phyloP scores from a whole-genome alignment of 1,140 invertebrate species.

The Pomacea maculata region DNA sequence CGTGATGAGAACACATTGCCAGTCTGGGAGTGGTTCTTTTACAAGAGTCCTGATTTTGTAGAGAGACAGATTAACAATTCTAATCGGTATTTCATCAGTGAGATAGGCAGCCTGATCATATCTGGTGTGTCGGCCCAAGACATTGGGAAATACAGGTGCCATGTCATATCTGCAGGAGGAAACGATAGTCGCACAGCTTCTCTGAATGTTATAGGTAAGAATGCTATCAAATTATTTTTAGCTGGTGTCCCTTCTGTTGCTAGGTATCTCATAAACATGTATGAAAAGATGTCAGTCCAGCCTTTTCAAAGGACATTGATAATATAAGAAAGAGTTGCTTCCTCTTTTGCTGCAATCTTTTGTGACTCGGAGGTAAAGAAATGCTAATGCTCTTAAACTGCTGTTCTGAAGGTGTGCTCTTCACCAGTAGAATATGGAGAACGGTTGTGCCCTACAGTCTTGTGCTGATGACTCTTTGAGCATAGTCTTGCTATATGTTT shows the following conservation, averaged over 20 bases:
- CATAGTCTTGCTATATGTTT: no score
- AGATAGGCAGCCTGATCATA: conserved; percentile 67
- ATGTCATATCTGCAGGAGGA: conserved; percentile 86
- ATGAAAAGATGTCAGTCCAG: no score
- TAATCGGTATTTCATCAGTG: conserved; percentile 40
- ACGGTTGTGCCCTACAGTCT: no score
- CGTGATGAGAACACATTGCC: conserved; percentile 90
- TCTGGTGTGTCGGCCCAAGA: conserved; percentile 67
- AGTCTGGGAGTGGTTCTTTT: conserved; percentile 84
- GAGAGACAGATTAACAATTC: conserved; percentile 25
- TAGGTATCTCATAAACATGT: no score
- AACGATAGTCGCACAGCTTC: conserved; percentile 86
- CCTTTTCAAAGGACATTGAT: no score
- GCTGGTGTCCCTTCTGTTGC: not conserved
- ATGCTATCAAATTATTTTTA: not conserved
- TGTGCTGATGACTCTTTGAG: no score
- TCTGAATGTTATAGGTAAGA: conserved; percentile 60
- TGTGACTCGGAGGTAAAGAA: not conserved
- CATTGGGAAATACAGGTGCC: conserved; percentile 68
- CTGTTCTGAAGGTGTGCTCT: no score
- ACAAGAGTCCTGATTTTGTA: conserved; percentile 15
- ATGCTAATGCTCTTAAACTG: no score
- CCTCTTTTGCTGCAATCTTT: not conserved
- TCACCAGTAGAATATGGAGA: no score
- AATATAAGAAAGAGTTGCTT: not conserved